Conservation (phyloP, 2,888 invertebrate genomes). For the Noctuana brunneofusca region DNA sequence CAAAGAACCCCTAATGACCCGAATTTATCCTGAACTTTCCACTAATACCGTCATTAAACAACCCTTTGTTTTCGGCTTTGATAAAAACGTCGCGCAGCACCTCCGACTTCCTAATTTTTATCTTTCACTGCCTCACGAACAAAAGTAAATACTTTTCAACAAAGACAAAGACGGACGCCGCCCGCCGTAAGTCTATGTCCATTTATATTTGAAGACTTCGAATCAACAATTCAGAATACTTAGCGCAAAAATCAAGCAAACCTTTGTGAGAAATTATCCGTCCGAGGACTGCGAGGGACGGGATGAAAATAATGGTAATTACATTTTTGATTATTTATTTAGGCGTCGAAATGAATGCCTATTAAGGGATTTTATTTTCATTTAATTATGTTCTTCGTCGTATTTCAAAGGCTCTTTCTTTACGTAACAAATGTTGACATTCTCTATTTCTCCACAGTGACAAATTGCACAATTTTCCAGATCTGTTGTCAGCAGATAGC, state of each 20-base stretch:
- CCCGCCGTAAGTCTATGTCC: conserved; percentile 42
- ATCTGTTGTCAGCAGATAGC: conserved; percentile 31
- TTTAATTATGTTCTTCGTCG: conserved; percentile 19
- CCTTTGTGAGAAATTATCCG: conserved; percentile 29
- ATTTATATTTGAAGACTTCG: conserved; percentile 36
- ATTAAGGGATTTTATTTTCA: conserved; percentile 25
- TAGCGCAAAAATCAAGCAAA: conserved; percentile 29
- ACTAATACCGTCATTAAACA: conserved; percentile 81
- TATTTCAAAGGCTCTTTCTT: conserved; percentile 17
- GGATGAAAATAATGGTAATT: conserved; percentile 28
- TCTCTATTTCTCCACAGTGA: conserved; percentile 24
- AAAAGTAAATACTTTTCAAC: conserved; percentile 66
- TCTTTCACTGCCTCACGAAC: conserved; percentile 67
- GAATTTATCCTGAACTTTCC: conserved; percentile 80
- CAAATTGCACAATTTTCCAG: conserved; percentile 34
- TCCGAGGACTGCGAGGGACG: conserved; percentile 8
- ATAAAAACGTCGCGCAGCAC: conserved; percentile 73
- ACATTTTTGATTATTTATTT: conserved; percentile 33
- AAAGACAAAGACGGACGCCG: conserved; percentile 48
- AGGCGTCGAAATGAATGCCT: conserved; percentile 24
- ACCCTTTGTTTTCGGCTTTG: conserved; percentile 78
- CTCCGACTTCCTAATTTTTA: conserved; percentile 76
- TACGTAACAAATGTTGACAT: conserved; percentile 27
- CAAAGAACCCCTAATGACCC: conserved; percentile 75
- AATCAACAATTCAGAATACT: conserved; percentile 37